These are phyloP conservation scores for Balearica regulorum DNA, from an alignment of 2,797 vertebrate species.

Conservation along the genomic window DNA sequence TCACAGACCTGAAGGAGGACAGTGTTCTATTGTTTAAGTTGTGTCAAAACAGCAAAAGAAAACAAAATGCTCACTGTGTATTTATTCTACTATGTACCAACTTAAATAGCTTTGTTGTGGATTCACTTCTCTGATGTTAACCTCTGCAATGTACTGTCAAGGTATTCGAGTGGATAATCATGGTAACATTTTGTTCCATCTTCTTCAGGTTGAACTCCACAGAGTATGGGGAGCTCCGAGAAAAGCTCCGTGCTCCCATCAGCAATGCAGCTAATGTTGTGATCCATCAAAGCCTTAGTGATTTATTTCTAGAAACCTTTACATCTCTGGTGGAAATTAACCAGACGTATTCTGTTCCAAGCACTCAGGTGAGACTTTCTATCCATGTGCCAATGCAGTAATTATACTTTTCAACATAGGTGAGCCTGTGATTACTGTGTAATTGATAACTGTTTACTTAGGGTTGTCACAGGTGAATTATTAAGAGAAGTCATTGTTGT, in stretches of 20 bases:
- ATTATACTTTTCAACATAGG: neutral
- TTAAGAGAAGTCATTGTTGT: neutral
- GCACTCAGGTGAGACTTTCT: slow-evolving; percentile 80
- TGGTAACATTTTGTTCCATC: neutral
- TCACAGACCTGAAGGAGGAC: neutral
- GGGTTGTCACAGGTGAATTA: neutral
- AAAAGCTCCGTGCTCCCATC: slow-evolving; percentile 89
- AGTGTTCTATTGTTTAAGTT: neutral
- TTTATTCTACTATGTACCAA: neutral
- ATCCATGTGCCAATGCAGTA: neutral
- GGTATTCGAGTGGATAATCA: neutral
- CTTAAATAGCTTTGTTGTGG: neutral
- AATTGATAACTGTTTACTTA: neutral
- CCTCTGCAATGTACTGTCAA: neutral
- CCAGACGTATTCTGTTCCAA: slow-evolving; percentile 76
- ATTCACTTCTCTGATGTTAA: neutral
- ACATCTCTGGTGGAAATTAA: slow-evolving; percentile 86
- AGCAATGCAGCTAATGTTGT: slow-evolving; percentile 87
- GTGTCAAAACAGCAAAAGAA: neutral
- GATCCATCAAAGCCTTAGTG: slow-evolving; percentile 90
- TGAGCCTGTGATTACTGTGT: neutral
- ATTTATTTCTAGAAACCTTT: slow-evolving; percentile 93
- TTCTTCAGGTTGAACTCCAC: slow-evolving; percentile 85
- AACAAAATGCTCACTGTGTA: neutral
- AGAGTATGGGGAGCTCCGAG: slow-evolving; percentile 88